Base-by-base conservation (phyloP, 1,140 invertebrate genomes). In the Bombus haemorrhoidalis region DNA sequence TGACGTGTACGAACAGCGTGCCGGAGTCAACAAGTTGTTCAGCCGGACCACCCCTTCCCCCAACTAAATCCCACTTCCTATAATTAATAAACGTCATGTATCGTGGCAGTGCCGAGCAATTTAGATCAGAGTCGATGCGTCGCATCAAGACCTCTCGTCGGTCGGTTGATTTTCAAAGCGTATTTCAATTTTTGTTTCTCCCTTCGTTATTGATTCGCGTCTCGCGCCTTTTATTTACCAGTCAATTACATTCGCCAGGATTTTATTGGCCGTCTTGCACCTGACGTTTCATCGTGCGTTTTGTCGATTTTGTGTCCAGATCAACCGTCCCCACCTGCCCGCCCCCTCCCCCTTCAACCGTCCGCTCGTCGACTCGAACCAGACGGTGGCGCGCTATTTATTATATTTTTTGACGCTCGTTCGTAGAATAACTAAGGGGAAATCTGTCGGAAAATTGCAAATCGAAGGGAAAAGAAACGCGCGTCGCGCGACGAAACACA, bases 1-100 rank as follows among this genome's bases (percentile, higher is more conserved):
- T 80, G 88, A 83, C 86, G 73, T 82, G 83, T 74, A 90, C 89
- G 80, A 83, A 84, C 85, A 87, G 75, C 83, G 85, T 77, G 62
- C 73, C 79, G 86, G 88, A 92, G 91, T 92, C 91, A 92, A 92
- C 91, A 92, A 92, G 91, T 92, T 92, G 91, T 92, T 91, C 91
- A 87, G 81, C 78, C 91, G 81, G 83, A 88, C 79, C 91, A 87
- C 89, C 87, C 91, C 89, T 87, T 91, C 90, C 89, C 90, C 86
- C 90, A 85, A 87, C 91, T 91, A 91, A 92, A 91, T 91, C 90
- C 88, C 91, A 92, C 91, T 92, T 92, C 91, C 91, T 92, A 92
- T 91, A 92, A 92, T 92, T 92, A 92, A 91, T 92, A 87, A 90
- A 91, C 91, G 89, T 91, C 83, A 91, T 87, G 87, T 91, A 91